Conservation (phyloP, 2,888 invertebrate genomes). For the Pollenia amentaria region DNA sequence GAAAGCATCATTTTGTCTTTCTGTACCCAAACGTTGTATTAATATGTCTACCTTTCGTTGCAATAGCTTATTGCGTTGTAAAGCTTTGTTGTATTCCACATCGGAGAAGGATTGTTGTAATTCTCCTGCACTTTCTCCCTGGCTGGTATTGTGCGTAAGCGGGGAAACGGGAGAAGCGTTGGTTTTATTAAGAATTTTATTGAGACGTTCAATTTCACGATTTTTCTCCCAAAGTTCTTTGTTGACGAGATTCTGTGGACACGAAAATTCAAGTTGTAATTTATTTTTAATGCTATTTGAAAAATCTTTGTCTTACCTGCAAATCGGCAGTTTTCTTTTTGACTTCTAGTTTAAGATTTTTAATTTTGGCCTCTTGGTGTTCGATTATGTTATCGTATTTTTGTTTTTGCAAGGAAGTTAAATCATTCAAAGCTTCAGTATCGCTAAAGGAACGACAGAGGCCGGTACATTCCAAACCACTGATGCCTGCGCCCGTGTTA, state of each 20-base stretch:
- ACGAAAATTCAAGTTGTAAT: not conserved
- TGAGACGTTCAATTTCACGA: slow-evolving; percentile 86
- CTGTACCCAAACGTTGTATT: slow-evolving; percentile 78
- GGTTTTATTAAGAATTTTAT: slow-evolving; percentile 79
- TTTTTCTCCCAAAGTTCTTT: slow-evolving; percentile 87
- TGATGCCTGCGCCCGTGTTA: slow-evolving; percentile 44
- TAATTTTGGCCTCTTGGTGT: slow-evolving; percentile 86
- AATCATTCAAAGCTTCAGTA: slow-evolving; percentile 80
- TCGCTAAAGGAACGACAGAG: slow-evolving; percentile 79
- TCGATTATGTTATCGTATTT: slow-evolving; percentile 75
- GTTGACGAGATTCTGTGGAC: slow-evolving; percentile 85
- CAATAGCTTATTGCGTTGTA: slow-evolving; percentile 82
- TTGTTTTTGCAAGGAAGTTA: slow-evolving; percentile 76
- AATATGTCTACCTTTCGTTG: slow-evolving; percentile 82
- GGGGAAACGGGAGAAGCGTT: slow-evolving; percentile 33
- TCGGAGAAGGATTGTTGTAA: slow-evolving; percentile 82
- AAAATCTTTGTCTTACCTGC: slow-evolving; percentile 77
- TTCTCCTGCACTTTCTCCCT: slow-evolving; percentile 70
- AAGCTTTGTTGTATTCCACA: slow-evolving; percentile 79
- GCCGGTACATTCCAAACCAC: slow-evolving; percentile 73
- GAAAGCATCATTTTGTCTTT: slow-evolving; percentile 77
- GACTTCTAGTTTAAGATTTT: slow-evolving; percentile 85
- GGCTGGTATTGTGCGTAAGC: slow-evolving; percentile 47
- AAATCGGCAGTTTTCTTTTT: slow-evolving; percentile 83
- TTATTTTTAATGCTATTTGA: not conserved